Conservation (phyloP, 1,140 invertebrate species). For the Macrocentrus cingulum region DNA sequence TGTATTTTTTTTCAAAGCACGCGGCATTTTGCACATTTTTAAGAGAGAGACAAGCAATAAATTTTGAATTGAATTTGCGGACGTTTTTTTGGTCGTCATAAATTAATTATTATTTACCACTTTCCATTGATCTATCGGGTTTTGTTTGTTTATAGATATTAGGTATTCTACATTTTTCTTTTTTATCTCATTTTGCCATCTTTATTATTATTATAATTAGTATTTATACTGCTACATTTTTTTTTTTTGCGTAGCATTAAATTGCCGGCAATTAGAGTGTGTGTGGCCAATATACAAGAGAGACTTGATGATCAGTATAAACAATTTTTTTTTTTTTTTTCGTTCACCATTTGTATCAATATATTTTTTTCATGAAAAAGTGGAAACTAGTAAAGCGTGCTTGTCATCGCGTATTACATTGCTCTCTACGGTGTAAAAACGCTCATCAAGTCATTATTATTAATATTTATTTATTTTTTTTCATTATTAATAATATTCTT, state of each 20-base stretch:
- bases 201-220: too few species aligned
- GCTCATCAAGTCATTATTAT: conserved; percentile 13
- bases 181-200: too few species aligned
- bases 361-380: conserved; percentile 27
- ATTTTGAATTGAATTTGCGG: not conserved
- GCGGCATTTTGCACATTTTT: not conserved
- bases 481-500: too few species aligned
- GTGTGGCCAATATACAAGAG: conserved; percentile 18
- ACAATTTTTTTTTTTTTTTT: conserved; percentile 21
- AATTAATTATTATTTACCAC: not conserved
- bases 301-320: conserved; percentile 20
- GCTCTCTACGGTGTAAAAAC: conserved; percentile 28
- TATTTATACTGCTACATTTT: not conserved
- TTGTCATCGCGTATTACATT: conserved; percentile 21
- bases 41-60: not conserved
- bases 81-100: not conserved
- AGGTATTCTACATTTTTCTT: not conserved
- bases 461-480: conserved; percentile 24
- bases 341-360: conserved; percentile 21
- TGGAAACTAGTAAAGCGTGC: conserved; percentile 29
- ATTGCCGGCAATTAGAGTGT: not conserved
- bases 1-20: not conserved
- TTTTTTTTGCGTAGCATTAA: not conserved
- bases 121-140: too few species aligned
- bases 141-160: too few species aligned